Base-by-base conservation (phyloP, 2,888 invertebrate genomes). In the Eubasilissa splendida region DNA sequence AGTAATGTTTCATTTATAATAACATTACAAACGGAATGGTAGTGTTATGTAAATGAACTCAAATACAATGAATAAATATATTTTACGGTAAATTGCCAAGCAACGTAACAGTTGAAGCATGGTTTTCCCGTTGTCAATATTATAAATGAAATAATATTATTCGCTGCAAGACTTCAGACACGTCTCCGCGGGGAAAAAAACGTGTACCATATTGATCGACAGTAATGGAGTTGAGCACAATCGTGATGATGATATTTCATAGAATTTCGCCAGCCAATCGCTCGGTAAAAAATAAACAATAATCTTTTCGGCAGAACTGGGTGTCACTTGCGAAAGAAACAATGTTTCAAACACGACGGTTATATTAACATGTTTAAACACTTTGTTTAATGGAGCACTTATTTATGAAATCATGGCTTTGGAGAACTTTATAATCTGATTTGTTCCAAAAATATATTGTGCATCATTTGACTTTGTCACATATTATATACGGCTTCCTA, bases 191-290 rank as follows among this genome's bases (percentile, higher is more conserved):
- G 53, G n/a, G 54, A 71, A 70, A 54, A 71, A 14, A 54, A 54
- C 70, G 22, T 71, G 70, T 22, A 33, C 54, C 70, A 22, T 71
- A 71, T 71, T 71, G 70, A 71, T 71, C 70, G 14, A 71, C 22
- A 71, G 70, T 71, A 53, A 71, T 54, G 70, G 53, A 71, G 52
- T 54, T 54, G 53, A 71, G 53, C 52, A 71, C 54, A 71, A 53
- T 71, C 70, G 70, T 71, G 70, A 71, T 53, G 70, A 22, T 53
- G 22, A 71, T 22, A 71, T 54, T 71, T 71, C 70, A 71, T 12
- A 71, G 70, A 71, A 71, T 53, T 22, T 58, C 58, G 54, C 54
- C 70, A 33, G 70, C 70, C 22, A 54, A 53, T 54, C 66, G 70
- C 11, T 8, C 10, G 33, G 54, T 22, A 54, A 71, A 71, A 71